Evolutionary conservation across 2,113 vertebrate species (phyloP), one percentile per base, ranked within the genome.

Genomic region (Hippocampus comes): DNA sequence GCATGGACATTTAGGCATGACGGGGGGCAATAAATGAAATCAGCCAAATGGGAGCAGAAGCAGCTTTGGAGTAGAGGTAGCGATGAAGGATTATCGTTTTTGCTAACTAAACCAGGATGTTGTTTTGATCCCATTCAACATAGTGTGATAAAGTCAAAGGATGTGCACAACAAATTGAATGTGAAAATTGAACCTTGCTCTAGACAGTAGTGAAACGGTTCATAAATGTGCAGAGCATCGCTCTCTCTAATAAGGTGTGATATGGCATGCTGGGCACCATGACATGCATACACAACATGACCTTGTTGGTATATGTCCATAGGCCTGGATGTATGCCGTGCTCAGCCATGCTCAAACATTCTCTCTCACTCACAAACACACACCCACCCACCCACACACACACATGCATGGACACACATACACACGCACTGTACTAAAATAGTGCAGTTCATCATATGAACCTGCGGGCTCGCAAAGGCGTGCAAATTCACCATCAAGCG

Each of bases 21-120:
- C 70, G 63, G 67, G 49, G 43, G 63, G 43, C 72, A 65, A 74
- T 60, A 30, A 77, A 74, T 80, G 74, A 87, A 84, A 85, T 82
- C 74, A 80, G 78, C 81, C 82, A 84, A 87, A 86, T 81, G 75
- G 80, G 77, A 80, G 68, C 72, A 81, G 76, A 83, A 83, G 73
- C 76, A 78, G 79, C 73, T 84, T 78, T 83, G 59, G 8, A 11
- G 55, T 43, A 53, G 77, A 83, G 68, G 70, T 70, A 34, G 72
- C 71, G 27, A 74, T 34, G 55, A 48, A 5, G 69, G 80, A 84
- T 80, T 76, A 80, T 65, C 63, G 70, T 67, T 56, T 57, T 38
- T 64, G 67, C 68, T 72, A 72, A 73, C 64, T 76, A 55, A 66
- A 51, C 53, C 34, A 63, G 15, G 61, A 23, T 60, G 68, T 20